These are phyloP conservation scores for Sebastes melanostomus DNA, from an alignment of 2,797 vertebrate species.

Conservation along the genomic window DNA sequence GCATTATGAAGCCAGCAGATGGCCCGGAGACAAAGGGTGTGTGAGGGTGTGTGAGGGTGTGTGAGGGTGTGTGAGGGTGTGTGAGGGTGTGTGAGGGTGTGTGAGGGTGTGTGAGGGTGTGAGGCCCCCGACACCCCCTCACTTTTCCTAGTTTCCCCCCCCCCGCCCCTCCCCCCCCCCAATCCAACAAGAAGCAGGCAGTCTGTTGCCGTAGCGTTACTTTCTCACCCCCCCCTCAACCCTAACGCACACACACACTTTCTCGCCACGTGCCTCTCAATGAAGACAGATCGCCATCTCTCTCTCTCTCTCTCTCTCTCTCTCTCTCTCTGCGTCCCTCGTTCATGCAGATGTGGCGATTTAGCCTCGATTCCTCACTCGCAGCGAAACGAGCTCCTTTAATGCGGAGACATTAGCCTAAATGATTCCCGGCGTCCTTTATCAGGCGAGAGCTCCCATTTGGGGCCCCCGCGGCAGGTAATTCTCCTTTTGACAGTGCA, in stretches of 20 bases:
- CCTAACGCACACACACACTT: not conserved
- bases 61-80: conserved; percentile 58
- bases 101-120: conserved; percentile 60
- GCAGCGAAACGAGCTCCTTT: conserved; percentile 26
- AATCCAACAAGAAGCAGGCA: conserved; percentile 23
- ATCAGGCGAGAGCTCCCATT: conserved; percentile 45
- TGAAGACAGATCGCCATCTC: conserved; percentile 25
- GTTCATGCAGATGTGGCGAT: conserved; percentile 49
- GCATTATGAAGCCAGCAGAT: conserved; percentile 72
- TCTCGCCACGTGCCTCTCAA: conserved; percentile 43
- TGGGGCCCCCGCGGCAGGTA: conserved; percentile 52
- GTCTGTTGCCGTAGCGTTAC: conserved; percentile 25
- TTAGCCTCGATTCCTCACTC: conserved; percentile 29
- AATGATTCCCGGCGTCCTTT: conserved; percentile 59
- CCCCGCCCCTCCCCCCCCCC: not conserved
- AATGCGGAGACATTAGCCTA: conserved; percentile 60
- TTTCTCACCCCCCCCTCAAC: not conserved
- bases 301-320: not conserved
- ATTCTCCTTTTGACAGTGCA: conserved; percentile 67
- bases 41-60: conserved; percentile 55
- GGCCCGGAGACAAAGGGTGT: conserved; percentile 69
- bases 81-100: conserved; percentile 54
- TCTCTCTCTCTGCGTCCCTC: not conserved
- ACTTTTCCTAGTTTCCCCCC: conserved; percentile 1
- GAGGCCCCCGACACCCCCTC: conserved; percentile 8